Conservation (phyloP, 2,797 vertebrate genomes). For the Anas capensis region DNA sequence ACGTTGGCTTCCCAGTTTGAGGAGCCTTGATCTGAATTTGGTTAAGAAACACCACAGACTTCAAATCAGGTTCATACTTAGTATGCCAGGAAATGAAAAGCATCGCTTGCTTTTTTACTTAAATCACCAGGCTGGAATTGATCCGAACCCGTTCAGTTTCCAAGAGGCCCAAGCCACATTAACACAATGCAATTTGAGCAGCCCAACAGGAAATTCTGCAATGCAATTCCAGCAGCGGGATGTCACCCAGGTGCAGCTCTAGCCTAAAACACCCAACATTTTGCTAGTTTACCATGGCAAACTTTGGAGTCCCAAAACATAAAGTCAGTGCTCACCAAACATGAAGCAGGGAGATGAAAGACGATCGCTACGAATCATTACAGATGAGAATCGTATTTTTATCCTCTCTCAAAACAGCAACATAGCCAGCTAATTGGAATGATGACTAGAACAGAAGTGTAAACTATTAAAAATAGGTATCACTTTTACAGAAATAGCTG, state of each 20-base stretch:
- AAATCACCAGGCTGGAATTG: not conserved
- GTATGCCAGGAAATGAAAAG: conserved; percentile 24
- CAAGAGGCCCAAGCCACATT: not conserved
- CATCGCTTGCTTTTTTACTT: not conserved
- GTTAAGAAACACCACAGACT: not conserved
- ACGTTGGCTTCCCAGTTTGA: not conserved
- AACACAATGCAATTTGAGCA: not conserved
- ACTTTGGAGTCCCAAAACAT: not conserved
- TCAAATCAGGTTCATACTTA: not conserved
- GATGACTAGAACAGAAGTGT: not conserved
- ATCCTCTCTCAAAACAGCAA: not conserved
- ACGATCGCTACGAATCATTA: not conserved
- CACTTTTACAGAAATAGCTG: conserved; percentile 9
- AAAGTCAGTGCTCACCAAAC: not conserved
- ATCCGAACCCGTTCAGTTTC: not conserved
- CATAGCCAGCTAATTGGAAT: not conserved
- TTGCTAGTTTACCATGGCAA: not conserved
- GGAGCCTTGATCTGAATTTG: not conserved
- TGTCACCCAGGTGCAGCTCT: not conserved
- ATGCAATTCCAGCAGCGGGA: not conserved
- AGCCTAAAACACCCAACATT: not conserved
- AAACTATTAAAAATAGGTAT: not conserved
- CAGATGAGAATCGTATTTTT: not conserved
- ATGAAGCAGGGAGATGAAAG: not conserved
- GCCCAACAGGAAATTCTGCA: not conserved